Evolutionary conservation across 2,888 invertebrate genomes (phyloP).

Genomic region (Nudaria mundana): DNA sequence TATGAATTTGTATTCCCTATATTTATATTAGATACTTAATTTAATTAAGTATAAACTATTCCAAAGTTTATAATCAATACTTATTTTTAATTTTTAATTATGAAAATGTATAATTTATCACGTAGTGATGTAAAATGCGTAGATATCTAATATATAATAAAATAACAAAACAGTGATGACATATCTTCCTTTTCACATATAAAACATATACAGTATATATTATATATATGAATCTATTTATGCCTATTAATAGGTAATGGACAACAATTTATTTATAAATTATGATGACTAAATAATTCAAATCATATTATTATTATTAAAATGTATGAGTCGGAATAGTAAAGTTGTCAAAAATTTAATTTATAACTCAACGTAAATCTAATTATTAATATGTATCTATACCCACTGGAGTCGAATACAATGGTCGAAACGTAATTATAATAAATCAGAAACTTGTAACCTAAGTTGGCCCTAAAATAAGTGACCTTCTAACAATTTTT

Average conservation of each 20-base stretch:
- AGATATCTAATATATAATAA: too few species aligned
- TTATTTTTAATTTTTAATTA: constrained; percentile 39
- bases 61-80: constrained; percentile 49
- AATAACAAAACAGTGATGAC: constrained; percentile 57
- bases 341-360: constrained; percentile 19
- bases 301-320: constrained; percentile 28
- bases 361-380: constrained; percentile 17
- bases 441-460: too few species aligned
- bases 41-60: constrained; percentile 65
- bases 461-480: too few species aligned
- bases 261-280: constrained; percentile 40
- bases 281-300: constrained; percentile 31
- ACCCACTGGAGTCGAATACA: too few species aligned
- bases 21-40: constrained; percentile 61
- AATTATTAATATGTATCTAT: too few species aligned
- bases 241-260: constrained; percentile 53
- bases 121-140: too few species aligned
- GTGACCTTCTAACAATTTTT: too few species aligned
- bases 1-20: constrained; percentile 12
- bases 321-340: constrained; percentile 26
- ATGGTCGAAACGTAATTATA: too few species aligned
- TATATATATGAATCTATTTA: constrained; percentile 44
- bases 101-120: constrained; percentile 49
- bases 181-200: constrained; percentile 66
- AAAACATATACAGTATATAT: constrained; percentile 42